A percentile compares a stretch with the other conserved stretches of the same genome.
These are phyloP conservation scores for Typhlichthys subterraneus DNA, from an alignment of 2,797 vertebrate species.

Conservation along the genomic window DNA sequence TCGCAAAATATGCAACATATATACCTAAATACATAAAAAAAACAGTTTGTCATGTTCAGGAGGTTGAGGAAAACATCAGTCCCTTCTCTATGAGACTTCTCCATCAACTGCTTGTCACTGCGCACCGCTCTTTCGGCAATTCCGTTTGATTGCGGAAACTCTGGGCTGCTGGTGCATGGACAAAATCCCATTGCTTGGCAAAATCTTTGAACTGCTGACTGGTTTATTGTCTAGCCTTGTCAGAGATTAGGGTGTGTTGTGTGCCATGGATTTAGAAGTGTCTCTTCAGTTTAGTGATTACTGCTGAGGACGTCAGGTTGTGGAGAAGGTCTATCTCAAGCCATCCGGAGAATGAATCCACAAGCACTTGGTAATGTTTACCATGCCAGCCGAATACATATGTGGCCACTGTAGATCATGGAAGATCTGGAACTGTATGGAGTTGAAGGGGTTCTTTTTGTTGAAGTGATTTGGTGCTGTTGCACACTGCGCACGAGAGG, in stretches of 20 bases:
- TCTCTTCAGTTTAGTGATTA: slow-evolving; percentile 13
- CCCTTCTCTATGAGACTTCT: neutral
- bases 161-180: neutral
- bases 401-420: neutral
- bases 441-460: slow-evolving; percentile 1
- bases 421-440: neutral
- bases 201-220: neutral
- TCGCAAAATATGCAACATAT: no score
- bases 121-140: slow-evolving; percentile 20
- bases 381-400: neutral
- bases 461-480: slow-evolving; percentile 26
- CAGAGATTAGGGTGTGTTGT: slow-evolving; percentile 6
- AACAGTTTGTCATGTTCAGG: neutral
- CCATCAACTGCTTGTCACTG: slow-evolving; percentile 9
- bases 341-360: slow-evolving; percentile 29
- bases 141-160: slow-evolving; percentile 20
- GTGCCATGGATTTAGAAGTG: slow-evolving; percentile 13
- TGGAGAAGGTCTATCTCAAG: slow-evolving; percentile 18
- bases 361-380: slow-evolving; percentile 19
- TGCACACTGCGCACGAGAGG: slow-evolving; percentile 19
- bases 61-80: slow-evolving; percentile 23
- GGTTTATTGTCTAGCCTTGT: neutral
- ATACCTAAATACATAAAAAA: no score
- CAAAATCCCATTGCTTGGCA: neutral
- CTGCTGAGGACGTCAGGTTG: neutral